Evolutionary conservation across 64 coral and sea anemone genomes (phyloP), one percentile per base, ranked within the genome.

Genomic region (Pocillopora damicornis): DNA sequence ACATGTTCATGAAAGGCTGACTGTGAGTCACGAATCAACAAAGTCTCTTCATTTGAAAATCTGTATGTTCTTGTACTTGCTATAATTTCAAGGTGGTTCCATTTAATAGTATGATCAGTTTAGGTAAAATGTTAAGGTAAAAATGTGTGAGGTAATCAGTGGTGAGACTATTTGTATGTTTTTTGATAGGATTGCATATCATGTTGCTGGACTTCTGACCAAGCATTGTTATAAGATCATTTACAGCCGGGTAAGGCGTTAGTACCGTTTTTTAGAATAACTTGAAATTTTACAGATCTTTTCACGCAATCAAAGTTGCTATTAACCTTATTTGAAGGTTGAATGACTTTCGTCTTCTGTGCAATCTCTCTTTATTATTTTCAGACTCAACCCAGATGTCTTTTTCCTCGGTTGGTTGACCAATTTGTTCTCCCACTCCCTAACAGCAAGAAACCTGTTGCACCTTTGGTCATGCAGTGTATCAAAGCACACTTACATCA

Each of bases 181-280:
- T 37, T 26, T 83, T 4, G 34, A 58, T 80, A 98, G 96, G 82
- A 64, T 95, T 42, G 90, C 93, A 34, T 98, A 92, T 80, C 89
- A 92, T 11, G 90, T 98, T 4, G 81, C 90, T n/a, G 96, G 90
- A 75, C 71, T 79, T 0, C 83, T 98, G 22, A 75, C 89, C 10
- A 95, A 80, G 88, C 78, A 98, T 66, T 98, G 96, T 76, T 81
- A 93, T 22, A 98, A 92, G 75, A 95, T 98, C 45, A 98, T 95
- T 79, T 98, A 98, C 93, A 94, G 93, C 59, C 94, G 92, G 96
- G 96, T 95, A 74, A 37, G 73, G 10, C 37, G 59, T 67, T 62
- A 72, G 60, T 23, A 15, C 15, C 16, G 13, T 23, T 80, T 62
- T 80, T 58, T 51, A 51, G 42, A 51, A 4, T 51, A 2, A 51